These are phyloP conservation scores for Notolepis coatsorum DNA, from an alignment of 2,797 vertebrate species.

Conservation along the genomic window DNA sequence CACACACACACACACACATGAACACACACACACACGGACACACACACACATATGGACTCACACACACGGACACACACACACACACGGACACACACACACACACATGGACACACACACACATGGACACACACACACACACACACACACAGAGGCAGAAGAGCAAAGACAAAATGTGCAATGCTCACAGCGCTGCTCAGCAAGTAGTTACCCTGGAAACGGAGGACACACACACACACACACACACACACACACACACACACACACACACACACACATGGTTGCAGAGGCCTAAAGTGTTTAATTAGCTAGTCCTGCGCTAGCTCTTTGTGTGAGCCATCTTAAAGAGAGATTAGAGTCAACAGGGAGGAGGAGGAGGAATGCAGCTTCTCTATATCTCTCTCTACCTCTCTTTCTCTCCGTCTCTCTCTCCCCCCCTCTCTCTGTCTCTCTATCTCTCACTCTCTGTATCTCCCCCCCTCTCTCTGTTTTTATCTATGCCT, in stretches of 20 bases:
- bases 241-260: slow-evolving; percentile 53
- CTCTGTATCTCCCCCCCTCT: not conserved
- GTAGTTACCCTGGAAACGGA: slow-evolving; percentile 86
- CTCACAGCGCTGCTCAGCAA: slow-evolving; percentile 70
- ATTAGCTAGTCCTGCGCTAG: slow-evolving; percentile 82
- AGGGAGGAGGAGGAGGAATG: slow-evolving; percentile 79
- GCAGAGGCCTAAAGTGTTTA: slow-evolving; percentile 85
- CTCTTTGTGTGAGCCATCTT: slow-evolving; percentile 83
- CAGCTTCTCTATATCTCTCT: slow-evolving; percentile 62
- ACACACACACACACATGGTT: slow-evolving; percentile 66
- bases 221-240: slow-evolving; percentile 60
- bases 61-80: not conserved
- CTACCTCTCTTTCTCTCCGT: slow-evolving; percentile 48
- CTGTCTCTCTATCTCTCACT: not conserved
- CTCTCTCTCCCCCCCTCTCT: slow-evolving; percentile 23
- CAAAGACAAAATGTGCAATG: slow-evolving; percentile 69
- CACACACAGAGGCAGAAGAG: slow-evolving; percentile 55
- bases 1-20: not conserved
- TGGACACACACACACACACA: slow-evolving; percentile 29
- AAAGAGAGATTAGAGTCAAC: slow-evolving; percentile 87
- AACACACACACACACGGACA: not conserved
- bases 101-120: slow-evolving; percentile 32
- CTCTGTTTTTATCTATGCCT: not conserved
- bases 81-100: not conserved
- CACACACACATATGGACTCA: not conserved